These are phyloP conservation scores for Solenopsis invicta DNA, from an alignment of 1,140 invertebrate genomes.

Conservation along the genomic window DNA sequence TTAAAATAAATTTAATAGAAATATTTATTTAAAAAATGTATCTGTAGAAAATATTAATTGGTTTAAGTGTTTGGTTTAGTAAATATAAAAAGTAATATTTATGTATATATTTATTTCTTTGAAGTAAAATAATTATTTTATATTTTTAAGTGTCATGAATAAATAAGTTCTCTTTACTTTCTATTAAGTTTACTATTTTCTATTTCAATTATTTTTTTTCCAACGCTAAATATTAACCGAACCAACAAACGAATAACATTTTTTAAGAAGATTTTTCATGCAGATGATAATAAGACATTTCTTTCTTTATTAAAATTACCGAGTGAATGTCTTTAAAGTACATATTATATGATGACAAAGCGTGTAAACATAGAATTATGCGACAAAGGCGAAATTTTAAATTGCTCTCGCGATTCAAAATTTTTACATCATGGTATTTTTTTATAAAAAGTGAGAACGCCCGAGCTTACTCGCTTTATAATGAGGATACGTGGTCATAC, in stretches of 20 bases:
- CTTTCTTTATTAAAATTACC: neutral
- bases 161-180: no score
- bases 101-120: no score
- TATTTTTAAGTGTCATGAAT: no score
- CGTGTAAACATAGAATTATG: neutral
- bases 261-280: neutral
- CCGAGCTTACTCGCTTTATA: neutral
- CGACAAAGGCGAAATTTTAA: neutral
- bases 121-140: no score
- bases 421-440: neutral
- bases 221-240: no score
- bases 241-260: neutral
- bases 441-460: neutral
- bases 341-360: neutral
- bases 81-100: no score
- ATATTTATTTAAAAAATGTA: no score
- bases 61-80: no score
- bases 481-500: neutral
- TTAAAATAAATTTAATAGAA: no score
- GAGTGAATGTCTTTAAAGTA: neutral
- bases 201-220: no score
- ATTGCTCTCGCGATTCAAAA: neutral
- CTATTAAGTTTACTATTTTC: no score
- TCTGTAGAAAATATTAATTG: no score
- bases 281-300: neutral